A percentile compares a stretch with the other conserved stretches of the same genome.
Evolutionary conservation across 1,140 invertebrate genomes (phyloP).

Genomic region (Cheumatopsyche charites): DNA sequence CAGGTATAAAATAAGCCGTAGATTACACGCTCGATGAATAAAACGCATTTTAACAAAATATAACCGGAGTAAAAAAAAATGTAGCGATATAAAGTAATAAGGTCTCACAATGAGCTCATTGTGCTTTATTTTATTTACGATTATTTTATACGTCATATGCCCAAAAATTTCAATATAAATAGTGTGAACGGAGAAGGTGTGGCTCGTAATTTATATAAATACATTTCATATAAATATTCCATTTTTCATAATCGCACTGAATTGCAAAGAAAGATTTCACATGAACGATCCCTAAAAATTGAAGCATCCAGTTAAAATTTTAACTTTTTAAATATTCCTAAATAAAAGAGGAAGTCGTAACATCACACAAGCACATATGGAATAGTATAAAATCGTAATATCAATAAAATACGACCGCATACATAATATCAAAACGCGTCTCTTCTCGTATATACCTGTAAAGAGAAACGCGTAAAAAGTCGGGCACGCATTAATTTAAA

Average conservation of each 20-base stretch:
- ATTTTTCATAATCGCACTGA: no score
- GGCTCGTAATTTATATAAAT: not conserved
- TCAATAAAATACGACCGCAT: not conserved
- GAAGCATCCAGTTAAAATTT: no score
- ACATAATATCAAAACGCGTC: not conserved
- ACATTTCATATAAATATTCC: no score
- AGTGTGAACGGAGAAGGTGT: not conserved
- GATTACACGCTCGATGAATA: no score
- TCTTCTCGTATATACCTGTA: not conserved
- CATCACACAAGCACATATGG: not conserved
- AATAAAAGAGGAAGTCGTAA: constrained; percentile 3
- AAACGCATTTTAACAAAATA: not conserved
- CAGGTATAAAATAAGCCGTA: no score
- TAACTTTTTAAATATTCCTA: no score
- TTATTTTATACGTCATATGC: constrained; percentile 9
- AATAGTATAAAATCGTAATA: constrained; percentile 20
- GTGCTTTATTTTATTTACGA: constrained; percentile 21
- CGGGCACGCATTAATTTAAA: constrained; percentile 14
- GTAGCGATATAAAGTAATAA: not conserved
- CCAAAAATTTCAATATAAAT: constrained; percentile 4
- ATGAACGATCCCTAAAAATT: no score
- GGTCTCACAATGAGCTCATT: constrained; percentile 8
- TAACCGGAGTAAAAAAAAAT: not conserved
- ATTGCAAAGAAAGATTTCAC: no score
- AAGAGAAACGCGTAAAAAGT: not conserved